phyloP scores from a whole-genome alignment of 2,888 invertebrate genomes.

The Drosophila maculinotata region DNA sequence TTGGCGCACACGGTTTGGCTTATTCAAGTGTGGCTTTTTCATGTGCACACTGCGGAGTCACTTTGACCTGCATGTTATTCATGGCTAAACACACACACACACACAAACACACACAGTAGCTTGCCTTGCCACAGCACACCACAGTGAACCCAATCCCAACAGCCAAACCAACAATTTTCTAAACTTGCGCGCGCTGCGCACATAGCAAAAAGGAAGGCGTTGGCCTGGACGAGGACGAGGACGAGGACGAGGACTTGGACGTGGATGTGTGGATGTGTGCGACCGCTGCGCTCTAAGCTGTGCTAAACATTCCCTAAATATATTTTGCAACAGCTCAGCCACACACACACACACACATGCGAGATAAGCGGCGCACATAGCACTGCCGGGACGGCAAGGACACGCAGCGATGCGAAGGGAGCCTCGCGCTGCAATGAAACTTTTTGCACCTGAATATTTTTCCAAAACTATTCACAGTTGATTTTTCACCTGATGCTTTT shows the following conservation, averaged over 20 bases:
- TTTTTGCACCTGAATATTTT: constrained; percentile 80
- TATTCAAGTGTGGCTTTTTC: constrained; percentile 62
- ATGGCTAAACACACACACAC: constrained; percentile 62
- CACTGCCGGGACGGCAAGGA: constrained; percentile 31
- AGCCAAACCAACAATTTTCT: constrained; percentile 74
- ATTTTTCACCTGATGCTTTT: constrained; percentile 81
- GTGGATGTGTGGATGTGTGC: constrained; percentile 25
- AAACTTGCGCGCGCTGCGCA: constrained; percentile 68
- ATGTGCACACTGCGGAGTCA: constrained; percentile 60
- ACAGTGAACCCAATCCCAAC: constrained; percentile 45
- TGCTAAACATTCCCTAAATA: constrained; percentile 80
- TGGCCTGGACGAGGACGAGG: constrained; percentile 21
- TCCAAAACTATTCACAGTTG: constrained; percentile 80
- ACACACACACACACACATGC: constrained; percentile 11
- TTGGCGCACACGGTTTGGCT: constrained; percentile 70
- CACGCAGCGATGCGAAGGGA: constrained; percentile 27
- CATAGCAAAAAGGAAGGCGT: constrained; percentile 44
- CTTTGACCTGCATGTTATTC: constrained; percentile 80
- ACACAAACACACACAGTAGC: constrained; percentile 1
- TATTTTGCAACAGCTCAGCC: constrained; percentile 73
- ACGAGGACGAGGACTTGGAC: not conserved
- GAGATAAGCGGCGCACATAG: constrained; percentile 70
- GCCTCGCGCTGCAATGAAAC: constrained; percentile 68
- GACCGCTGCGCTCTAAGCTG: constrained; percentile 70
- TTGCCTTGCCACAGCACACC: constrained; percentile 5